These are phyloP conservation scores for Tyrannus savana DNA, from an alignment of 2,113 vertebrate genomes.

Conservation along the genomic window DNA sequence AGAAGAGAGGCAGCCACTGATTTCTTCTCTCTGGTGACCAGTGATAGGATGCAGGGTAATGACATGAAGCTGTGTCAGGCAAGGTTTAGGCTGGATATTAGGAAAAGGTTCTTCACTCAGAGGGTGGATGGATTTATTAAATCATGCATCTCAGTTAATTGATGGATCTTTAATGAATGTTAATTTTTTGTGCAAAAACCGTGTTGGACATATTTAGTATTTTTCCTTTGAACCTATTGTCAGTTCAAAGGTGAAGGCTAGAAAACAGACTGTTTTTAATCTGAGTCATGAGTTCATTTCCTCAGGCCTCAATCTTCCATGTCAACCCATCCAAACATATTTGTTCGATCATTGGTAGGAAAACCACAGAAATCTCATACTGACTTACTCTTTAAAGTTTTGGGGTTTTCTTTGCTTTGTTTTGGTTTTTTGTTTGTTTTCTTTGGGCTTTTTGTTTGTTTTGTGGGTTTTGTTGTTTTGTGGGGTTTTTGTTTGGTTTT, in stretches of 20 bases:
- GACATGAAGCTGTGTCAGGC: neutral
- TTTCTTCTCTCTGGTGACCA: neutral
- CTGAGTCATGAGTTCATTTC: neutral
- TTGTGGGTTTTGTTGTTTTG: too few species aligned
- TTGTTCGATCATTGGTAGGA: neutral
- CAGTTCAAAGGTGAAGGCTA: neutral
- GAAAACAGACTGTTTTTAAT: neutral
- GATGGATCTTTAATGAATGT: slow-evolving; percentile 33
- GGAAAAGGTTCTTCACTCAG: accelerated
- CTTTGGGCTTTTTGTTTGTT: neutral
- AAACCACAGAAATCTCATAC: neutral
- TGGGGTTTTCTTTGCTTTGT: too few species aligned
- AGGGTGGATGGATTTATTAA: neutral
- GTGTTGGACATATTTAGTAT: slow-evolving; percentile 1
- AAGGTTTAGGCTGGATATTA: neutral
- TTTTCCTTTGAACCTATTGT: neutral
- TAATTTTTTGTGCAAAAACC: neutral
- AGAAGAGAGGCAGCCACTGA: accelerated
- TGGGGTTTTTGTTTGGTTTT: too few species aligned
- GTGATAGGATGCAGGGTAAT: accelerated
- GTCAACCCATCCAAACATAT: neutral
- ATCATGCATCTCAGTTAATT: neutral
- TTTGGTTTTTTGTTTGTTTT: too few species aligned
- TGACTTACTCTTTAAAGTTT: neutral
- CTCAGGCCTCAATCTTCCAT: neutral